Base-by-base conservation (phyloP, 2,888 invertebrate genomes). In the Nasonovia ribisnigri region DNA sequence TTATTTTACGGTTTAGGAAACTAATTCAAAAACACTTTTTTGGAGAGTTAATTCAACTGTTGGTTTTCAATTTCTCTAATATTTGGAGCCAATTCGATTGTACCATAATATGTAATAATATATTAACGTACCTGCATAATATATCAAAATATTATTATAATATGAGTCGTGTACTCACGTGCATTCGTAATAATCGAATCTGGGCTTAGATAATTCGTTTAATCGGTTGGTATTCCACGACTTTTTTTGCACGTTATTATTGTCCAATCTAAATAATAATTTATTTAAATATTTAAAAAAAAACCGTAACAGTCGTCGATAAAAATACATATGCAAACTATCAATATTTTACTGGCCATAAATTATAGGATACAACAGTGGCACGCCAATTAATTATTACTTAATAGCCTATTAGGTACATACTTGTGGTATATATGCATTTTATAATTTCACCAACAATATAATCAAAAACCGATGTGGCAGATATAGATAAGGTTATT, bases 161-260 rank as follows among this genome's bases (percentile, higher is more conserved):
- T 5, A 20, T 29, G 42, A 6, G 16, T n/a, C 2, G 8, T 43
- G n/a, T 67, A 77, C 48, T 77, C 26, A 90, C 36, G 36, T 48
- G 36, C 48, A 77, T 77, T 67, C 36, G 26, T 77, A 90, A 77
- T 36, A 90, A 90, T 90, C 90, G 20, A 36, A 4, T n/a, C 36
- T 77, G 24, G 67, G 48, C 26, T 54, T 42, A 0, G 91, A 51
- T 57, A 84, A 86, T 86, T 54, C 54, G 11, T 57, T 84, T 57
- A 57, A 42, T 43, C 57, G 84, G 8, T 91, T n/a, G 26, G 3
- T 26, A 54, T 36, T 43, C 54, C 43, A 86, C n/a, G n/a, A 42
- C 29, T 46, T 46, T 43, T 91, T 84, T 43, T 43, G 20, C n/a
- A 0, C 3, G 11, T 43, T 36, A 24, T 90, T 43, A 46, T 91